A percentile compares a stretch with the other conserved stretches of the same genome.
These are phyloP conservation scores for Tenthredo distinguenda DNA, from an alignment of 2,888 invertebrate genomes.

Conservation along the genomic window DNA sequence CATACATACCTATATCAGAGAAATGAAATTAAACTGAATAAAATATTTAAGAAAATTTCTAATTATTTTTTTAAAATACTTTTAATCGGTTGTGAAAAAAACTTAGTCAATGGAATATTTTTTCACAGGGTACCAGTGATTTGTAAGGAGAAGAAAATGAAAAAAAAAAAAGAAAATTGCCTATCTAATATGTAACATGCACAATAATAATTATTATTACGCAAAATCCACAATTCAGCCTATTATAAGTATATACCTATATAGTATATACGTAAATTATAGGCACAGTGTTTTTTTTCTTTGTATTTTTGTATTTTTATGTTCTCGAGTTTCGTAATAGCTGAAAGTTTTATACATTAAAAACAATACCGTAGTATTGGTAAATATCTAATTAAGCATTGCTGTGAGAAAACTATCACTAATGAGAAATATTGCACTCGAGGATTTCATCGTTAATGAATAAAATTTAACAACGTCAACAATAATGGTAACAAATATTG, in stretches of 20 bases:
- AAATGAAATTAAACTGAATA: too few relatives aligned
- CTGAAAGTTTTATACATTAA: slow-evolving; percentile 6
- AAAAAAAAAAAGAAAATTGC: too few relatives aligned
- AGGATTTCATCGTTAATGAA: too few relatives aligned
- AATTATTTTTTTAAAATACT: too few relatives aligned
- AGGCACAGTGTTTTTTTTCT: not conserved
- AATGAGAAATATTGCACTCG: too few relatives aligned
- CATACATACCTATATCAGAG: too few relatives aligned
- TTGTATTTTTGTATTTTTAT: not conserved
- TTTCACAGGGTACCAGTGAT: not conserved
- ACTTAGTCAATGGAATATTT: not conserved
- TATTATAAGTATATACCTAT: not conserved
- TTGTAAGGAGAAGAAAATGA: too few relatives aligned
- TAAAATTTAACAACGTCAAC: too few relatives aligned
- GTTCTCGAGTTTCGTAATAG: slow-evolving; percentile 4
- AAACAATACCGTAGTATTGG: not conserved
- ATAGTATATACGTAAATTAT: not conserved
- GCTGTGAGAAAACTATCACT: too few relatives aligned
- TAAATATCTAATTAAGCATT: not conserved
- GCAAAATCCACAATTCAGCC: not conserved
- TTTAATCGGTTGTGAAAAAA: too few relatives aligned
- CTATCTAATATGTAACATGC: not conserved
- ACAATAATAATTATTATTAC: not conserved
- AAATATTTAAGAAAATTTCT: too few relatives aligned
- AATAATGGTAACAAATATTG: too few relatives aligned